Evolutionary conservation across 2,113 vertebrate genomes (phyloP), one percentile per base, ranked within the genome.

Genomic region (Theristicus caerulescens): DNA sequence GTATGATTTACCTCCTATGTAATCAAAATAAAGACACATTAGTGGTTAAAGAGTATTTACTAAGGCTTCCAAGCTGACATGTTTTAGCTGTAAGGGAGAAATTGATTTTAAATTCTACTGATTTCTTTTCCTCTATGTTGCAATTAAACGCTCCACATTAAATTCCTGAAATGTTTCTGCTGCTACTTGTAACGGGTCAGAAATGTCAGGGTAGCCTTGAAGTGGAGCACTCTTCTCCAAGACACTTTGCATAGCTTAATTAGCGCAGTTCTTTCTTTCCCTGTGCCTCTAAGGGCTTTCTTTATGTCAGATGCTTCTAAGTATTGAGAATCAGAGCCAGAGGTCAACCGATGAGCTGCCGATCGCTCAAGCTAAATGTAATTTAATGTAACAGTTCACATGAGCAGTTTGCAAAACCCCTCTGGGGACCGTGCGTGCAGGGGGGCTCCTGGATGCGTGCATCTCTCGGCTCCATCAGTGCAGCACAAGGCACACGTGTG

Each of bases 201-300:
- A 94, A 94, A 89, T 78, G 67, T 91, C 87, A 90, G 71, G 19
- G 31, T 85, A 73, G 65, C 77, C 92, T 94, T 92, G 80, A 94
- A 92, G 57, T 79, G 38, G 83, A 96, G 70, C 42, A 29, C 81
- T 82, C 73, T 57, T 91, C 82, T 92, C 44, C 65, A 73, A 91
- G 72, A 74, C 65, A 86, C 57, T 92, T 69, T 76, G 27, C 69
- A 54, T 78, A 86, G 84, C 66, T 91, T 94, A 93, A 93, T 94
- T 94, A 93, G 70, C 3, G 0, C 42, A 70, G 82, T 92, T 94
- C 61, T 86, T 95, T 91, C 73, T 88, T 96, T 90, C 47, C 51
- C 36, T 44, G 11, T 88, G 84, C 87, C 34, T 91, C 59, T 67
- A 73, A 91, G 59, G 89, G 32, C 49, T 94, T 89, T 71, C 40